phyloP scores from a whole-genome alignment of 2,888 invertebrate species.

The Microctonus brassicae region DNA sequence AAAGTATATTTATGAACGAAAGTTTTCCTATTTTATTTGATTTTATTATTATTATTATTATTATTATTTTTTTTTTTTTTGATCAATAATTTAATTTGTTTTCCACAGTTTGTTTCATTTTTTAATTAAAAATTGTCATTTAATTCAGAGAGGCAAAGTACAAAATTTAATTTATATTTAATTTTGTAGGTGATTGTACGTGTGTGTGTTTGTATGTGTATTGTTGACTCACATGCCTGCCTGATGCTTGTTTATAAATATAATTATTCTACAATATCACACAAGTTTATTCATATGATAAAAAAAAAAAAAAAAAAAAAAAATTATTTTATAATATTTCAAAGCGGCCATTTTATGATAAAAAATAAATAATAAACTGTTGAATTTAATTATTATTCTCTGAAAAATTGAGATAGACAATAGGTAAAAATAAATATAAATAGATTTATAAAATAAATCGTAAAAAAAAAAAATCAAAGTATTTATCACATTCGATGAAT shows the following conservation, averaged over 20 bases:
- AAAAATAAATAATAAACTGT: neutral
- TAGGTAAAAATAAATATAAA: neutral
- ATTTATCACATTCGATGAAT: constrained; percentile 3
- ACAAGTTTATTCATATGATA: constrained; percentile 20
- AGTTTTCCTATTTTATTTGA: too few relatives aligned
- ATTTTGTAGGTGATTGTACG: constrained; percentile 41
- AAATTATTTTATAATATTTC: neutral
- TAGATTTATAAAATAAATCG: neutral
- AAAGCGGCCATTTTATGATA: neutral
- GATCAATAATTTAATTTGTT: too few relatives aligned
- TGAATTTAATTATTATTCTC: neutral
- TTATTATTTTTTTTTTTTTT: too few relatives aligned
- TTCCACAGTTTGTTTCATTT: too few relatives aligned
- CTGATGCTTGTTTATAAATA: constrained; percentile 58
- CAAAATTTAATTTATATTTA: constrained; percentile 24
- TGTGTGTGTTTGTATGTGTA: too few relatives aligned
- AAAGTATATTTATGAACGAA: too few relatives aligned
- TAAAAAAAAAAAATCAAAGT: neutral
- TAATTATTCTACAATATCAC: constrained; percentile 50
- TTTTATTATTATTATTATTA: too few relatives aligned
- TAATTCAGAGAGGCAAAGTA: too few relatives aligned
- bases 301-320: neutral
- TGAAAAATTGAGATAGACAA: neutral
- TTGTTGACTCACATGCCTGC: constrained; percentile 49
- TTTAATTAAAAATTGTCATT: too few relatives aligned